A percentile compares a stretch with the other conserved stretches of the same genome.
Evolutionary conservation across 2,113 vertebrate genomes (phyloP).

Genomic region (Aviceda subcristata): DNA sequence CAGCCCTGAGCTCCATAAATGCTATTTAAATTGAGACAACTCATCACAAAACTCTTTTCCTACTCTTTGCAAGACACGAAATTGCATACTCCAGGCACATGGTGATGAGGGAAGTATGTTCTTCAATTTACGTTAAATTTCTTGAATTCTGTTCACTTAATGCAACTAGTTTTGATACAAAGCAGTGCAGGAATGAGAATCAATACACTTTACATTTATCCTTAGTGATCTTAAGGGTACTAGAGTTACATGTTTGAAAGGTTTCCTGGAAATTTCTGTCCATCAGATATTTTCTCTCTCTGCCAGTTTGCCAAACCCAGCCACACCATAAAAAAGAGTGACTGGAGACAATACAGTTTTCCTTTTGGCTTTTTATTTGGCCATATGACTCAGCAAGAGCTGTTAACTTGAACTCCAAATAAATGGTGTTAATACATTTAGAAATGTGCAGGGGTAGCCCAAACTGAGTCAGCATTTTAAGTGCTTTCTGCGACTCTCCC

Average conservation of each 20-base stretch:
- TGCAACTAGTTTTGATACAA: not conserved
- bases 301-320: not conserved
- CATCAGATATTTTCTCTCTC: not conserved
- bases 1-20: not conserved
- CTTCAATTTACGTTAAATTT: not conserved
- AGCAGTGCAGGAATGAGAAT: not conserved
- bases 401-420: not conserved
- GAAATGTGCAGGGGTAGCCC: not conserved
- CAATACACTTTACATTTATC: not conserved
- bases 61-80: not conserved
- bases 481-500: not conserved
- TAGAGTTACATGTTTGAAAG: not conserved
- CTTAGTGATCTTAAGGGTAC: not conserved
- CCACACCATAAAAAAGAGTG: not conserved
- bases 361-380: not conserved
- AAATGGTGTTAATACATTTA: not conserved
- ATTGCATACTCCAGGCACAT: not conserved
- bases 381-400: not conserved
- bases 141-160: not conserved
- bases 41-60: not conserved
- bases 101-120: not conserved
- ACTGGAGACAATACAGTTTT: not conserved
- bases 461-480: not conserved
- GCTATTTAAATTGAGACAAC: not conserved
- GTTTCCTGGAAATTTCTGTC: not conserved